These are phyloP conservation scores for Cataglyphis rosenhaueri DNA, from an alignment of 2,888 invertebrate species.

Conservation along the genomic window DNA sequence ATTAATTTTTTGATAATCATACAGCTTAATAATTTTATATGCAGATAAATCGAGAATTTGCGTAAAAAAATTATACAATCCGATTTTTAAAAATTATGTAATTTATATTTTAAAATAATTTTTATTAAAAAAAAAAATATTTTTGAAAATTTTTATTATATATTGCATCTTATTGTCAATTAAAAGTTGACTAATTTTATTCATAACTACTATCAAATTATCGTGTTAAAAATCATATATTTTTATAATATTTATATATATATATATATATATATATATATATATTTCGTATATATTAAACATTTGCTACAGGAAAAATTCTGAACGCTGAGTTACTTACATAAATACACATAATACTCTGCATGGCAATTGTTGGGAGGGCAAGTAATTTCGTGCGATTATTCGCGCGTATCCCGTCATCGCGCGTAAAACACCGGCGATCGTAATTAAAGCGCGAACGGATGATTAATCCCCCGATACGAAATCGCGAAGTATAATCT, in stretches of 20 bases:
- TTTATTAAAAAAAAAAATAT: not conserved
- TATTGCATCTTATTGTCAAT: not conserved
- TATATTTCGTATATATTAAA: constrained; percentile 9
- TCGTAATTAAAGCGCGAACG: constrained; percentile 49
- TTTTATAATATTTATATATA: not conserved
- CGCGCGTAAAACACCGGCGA: constrained; percentile 21
- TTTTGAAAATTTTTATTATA: not conserved
- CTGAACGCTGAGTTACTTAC: not conserved
- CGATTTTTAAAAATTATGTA: not conserved
- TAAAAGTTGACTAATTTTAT: not conserved
- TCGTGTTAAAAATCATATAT: not conserved
- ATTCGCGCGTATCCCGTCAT: constrained; percentile 21
- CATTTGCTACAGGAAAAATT: not conserved
- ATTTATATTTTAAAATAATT: not conserved
- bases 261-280: not conserved
- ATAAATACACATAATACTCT: constrained; percentile 26
- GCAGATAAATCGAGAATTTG: not conserved
- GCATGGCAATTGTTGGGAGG: constrained; percentile 13
- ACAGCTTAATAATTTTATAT: not conserved
- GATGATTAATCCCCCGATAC: constrained; percentile 51
- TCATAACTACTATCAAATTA: not conserved
- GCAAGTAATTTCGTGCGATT: constrained; percentile 21
- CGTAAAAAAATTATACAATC: not conserved
- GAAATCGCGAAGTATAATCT: constrained; percentile 45
- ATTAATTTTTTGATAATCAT: not conserved